Base-by-base conservation (phyloP, 2,888 invertebrate species). In the Platynereis dumerilii region DNA sequence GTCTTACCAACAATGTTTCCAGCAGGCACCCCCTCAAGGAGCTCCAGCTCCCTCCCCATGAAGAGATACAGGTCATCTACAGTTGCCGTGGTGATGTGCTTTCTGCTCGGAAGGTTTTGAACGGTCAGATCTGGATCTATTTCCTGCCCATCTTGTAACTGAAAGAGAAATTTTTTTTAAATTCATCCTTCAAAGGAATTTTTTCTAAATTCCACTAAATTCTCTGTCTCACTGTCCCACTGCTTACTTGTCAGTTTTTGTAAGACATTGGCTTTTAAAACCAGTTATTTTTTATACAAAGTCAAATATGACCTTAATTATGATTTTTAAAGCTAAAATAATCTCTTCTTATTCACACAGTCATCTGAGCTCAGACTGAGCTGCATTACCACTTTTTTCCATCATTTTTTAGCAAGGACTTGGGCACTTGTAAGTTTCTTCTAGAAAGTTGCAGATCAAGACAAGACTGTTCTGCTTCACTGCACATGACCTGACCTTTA, bases 41-140 rank as follows among this genome's bases (percentile, higher is more conserved):
- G 81, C 82, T 93, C 91, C 62, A 97, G 83, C 77, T 98, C 97
- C 74, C 94, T 88, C 7, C 98, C 99, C 92, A 97, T 94, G 67
- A 98, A 87, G 73, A 96, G 86, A 80, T 93, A 99, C 0, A 99
- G 85, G 68, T 91, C 89, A 57, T 90, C 88, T 15, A 97, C 88
- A 1, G 71, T 74, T 39, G 78, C 73, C 29, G 85, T 87, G 22
- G 90, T 91, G 12, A 92, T 87, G 78, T 92, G 90, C 73, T 89
- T 87, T 68, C 90, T 88, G 59, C 71, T 67, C 24, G 69, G 64
- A 26, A 84, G 69, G 64, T 81, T 79, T 58, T 74, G 72, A 15
- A 81, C 65, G 29, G 75, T 77, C 26, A 74, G 58, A 22, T 67
- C 69, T 48, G 59, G n/a, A 20, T 74, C 75, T 12, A 74, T 60